Conservation (phyloP, 2,888 invertebrate genomes). For the Drosophila silvestris region DNA sequence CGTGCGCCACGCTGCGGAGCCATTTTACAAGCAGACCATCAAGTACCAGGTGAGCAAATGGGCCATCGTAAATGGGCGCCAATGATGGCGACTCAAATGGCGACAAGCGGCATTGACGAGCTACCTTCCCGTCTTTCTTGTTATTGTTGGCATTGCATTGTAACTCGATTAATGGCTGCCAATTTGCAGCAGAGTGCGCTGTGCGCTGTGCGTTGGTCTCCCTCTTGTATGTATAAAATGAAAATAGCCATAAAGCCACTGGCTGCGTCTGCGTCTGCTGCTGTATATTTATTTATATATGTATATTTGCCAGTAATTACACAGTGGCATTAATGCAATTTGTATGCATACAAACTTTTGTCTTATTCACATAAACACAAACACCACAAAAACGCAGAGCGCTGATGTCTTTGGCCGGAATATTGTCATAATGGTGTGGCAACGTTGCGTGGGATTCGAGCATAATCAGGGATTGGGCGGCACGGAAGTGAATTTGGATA, state of each 20-base stretch:
- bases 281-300: constrained; percentile 49
- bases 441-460: constrained; percentile 94
- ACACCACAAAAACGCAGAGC: constrained; percentile 85
- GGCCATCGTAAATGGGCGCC: constrained; percentile 15
- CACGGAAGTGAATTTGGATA: constrained; percentile 93
- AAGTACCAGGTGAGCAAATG: constrained; percentile 89
- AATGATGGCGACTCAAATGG: constrained; percentile 26
- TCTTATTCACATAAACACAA: constrained; percentile 8
- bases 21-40: constrained; percentile 94
- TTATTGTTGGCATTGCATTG: constrained; percentile 35
- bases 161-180: constrained; percentile 68
- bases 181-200: constrained; percentile 31
- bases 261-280: background rate
- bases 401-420: constrained; percentile 92
- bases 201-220: background rate
- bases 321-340: constrained; percentile 49
- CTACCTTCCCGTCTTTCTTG: constrained; percentile 15
- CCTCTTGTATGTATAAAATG: constrained; percentile 1
- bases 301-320: constrained; percentile 52
- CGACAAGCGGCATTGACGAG: constrained; percentile 17
- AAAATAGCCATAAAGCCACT: constrained; percentile 7
- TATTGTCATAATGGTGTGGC: constrained; percentile 96
- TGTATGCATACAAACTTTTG: constrained; percentile 60
- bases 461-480: constrained; percentile 94
- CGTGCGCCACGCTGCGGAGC: constrained; percentile 92